These are phyloP conservation scores for Halcyon chelicuti DNA, from an alignment of 2,797 vertebrate genomes.

Conservation along the genomic window DNA sequence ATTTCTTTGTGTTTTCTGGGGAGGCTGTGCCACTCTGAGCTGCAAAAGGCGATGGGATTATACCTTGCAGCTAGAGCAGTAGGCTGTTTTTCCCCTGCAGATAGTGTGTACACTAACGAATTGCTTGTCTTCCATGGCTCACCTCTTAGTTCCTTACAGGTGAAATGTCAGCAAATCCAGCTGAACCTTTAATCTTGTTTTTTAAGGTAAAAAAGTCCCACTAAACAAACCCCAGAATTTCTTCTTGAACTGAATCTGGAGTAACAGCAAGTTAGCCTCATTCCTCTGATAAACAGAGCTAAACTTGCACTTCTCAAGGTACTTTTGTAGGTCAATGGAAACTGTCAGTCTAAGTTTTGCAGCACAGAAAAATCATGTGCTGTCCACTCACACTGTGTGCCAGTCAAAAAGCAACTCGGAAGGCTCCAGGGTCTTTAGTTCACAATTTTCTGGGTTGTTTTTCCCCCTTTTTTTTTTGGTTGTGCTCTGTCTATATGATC, in stretches of 20 bases:
- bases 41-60: not conserved
- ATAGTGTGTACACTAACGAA: not conserved
- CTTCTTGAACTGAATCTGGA: not conserved
- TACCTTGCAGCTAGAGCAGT: not conserved
- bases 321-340: slow-evolving; percentile 1
- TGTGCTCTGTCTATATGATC: not conserved
- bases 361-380: not conserved
- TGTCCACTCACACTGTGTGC: not conserved
- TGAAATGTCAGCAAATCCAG: slow-evolving; percentile 44
- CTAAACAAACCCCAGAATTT: slow-evolving; percentile 1
- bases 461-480: not conserved
- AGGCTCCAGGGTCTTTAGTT: not conserved
- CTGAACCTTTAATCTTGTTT: not conserved
- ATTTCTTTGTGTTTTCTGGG: not conserved
- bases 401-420: not conserved
- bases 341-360: not conserved
- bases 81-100: not conserved
- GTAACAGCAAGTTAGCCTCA: slow-evolving; percentile 21
- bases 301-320: slow-evolving; percentile 3
- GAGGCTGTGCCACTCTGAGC: not conserved
- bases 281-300: not conserved
- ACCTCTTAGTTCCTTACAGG: not conserved
- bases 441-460: not conserved
- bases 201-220: not conserved
- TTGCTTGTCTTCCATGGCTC: not conserved